Percentiles rank a stretch among this genome's conserved stretches.
These are phyloP conservation scores for Cremastinae sp. DNA, from an alignment of 2,888 invertebrate species.

Conservation along the genomic window DNA sequence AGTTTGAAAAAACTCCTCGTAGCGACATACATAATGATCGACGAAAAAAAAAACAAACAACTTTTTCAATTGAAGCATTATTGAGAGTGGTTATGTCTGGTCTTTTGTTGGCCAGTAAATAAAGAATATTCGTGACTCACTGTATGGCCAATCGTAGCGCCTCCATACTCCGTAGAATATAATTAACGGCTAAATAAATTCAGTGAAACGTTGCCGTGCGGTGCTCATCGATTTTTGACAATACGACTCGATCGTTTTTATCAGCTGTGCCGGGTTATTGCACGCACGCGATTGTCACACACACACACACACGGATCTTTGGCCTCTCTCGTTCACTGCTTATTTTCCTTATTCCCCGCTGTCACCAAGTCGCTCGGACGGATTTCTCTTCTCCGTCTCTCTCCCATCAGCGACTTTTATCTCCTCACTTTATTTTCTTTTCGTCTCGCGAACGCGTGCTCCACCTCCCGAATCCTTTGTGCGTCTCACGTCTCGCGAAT, in stretches of 20 bases:
- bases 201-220: constrained; percentile 9
- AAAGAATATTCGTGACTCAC: constrained; percentile 70
- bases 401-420: constrained; percentile 4
- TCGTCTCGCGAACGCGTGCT: no score
- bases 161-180: constrained; percentile 69
- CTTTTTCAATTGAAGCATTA: no score
- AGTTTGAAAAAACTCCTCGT: no score
- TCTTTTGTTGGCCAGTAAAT: neutral
- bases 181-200: constrained; percentile 22
- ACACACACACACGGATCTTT: constrained; percentile 10
- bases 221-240: constrained; percentile 42
- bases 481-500: no score
- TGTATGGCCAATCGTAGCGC: constrained; percentile 77
- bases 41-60: neutral
- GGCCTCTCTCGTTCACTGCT: constrained; percentile 23
- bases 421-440: neutral
- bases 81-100: neutral
- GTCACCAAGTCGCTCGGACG: no score
- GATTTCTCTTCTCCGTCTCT: constrained; percentile 10
- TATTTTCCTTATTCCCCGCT: constrained; percentile 12
- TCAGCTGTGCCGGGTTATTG: constrained; percentile 27
- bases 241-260: constrained; percentile 9
- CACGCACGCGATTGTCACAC: constrained; percentile 11
- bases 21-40: no score
- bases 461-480: no score